Evolutionary conservation across 2,888 invertebrate genomes (phyloP), one percentile per base, ranked within the genome.

Genomic region (Polydrusus pterygomalis): DNA sequence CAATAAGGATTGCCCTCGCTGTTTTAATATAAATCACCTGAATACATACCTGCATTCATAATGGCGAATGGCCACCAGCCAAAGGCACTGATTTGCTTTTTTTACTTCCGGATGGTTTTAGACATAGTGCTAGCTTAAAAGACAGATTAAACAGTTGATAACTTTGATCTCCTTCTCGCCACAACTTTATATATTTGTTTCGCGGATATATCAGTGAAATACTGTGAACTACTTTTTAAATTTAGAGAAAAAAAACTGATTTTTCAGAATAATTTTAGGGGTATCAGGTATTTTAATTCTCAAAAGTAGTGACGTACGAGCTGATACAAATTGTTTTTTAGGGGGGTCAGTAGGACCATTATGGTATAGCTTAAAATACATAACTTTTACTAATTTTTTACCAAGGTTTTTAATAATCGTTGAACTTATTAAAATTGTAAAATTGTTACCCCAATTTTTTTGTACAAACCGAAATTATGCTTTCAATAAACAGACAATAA

Each of bases 41-140:
- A 60, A 63, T 56, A 11, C 54, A 25, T 43, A 18, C 56, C 51
- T 63, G 63, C 8, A 20, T 18, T 20, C 58, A 40, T 38, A 70
- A 70, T 83, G 83, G 84, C 82, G 65, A 15, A 38, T n/a, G 60
- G 82, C 84, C 79, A 63, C 77, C 18, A 38, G 47, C 47, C 79
- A 63, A 78, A 38, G 15, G 47, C 47, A 17, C 58, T 74, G 60
- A 77, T 77, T 78, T 77, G 77, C 79, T 81, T 81, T 80, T 81
- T 82, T 79, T 78, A 79, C 81, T 83, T 83, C 83, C 83, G 82
- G 74, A 78, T 75, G 40, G 56, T 65, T 47, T 54, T 17, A 25
- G 54, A 58, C 56, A 18, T 69, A 47, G 40, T 60, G 63, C 51
- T 69, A 30, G 62, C 60, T 63, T 54, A 63, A 63, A 69, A 77